phyloP scores from a whole-genome alignment of 2,888 invertebrate genomes.

The Nemoura dubitans region DNA sequence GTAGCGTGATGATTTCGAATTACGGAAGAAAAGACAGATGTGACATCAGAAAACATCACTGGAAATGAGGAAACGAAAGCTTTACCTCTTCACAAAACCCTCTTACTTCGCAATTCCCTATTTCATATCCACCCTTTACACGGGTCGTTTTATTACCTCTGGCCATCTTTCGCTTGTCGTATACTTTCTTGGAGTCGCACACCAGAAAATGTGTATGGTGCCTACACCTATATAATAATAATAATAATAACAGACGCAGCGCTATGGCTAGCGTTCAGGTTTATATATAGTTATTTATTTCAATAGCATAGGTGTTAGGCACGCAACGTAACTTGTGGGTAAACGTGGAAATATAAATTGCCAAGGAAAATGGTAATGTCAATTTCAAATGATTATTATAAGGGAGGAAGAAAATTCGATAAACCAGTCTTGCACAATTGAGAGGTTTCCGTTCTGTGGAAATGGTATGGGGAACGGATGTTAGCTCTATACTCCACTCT shows the following conservation, averaged over 20 bases:
- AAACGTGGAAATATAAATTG: neutral
- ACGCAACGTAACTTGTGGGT: neutral
- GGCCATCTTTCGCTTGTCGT: neutral
- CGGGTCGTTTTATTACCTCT: neutral
- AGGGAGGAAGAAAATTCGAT: neutral
- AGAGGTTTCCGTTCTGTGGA: neutral
- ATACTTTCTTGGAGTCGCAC: neutral
- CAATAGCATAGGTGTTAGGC: neutral
- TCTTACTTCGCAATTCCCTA: neutral
- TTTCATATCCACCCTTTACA: neutral
- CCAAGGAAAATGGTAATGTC: neutral
- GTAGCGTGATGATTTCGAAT: neutral
- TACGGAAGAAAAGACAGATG: conserved; percentile 5
- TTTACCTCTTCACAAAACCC: neutral
- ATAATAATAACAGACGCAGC: no score
- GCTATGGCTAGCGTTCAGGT: neutral
- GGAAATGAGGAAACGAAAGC: neutral
- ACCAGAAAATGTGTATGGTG: neutral
- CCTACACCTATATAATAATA: neutral
- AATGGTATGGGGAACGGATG: neutral
- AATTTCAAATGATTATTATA: neutral
- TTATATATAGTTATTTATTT: neutral
- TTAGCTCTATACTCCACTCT: neutral
- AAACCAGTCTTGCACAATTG: neutral
- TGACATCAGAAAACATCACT: neutral